Evolutionary conservation across 2,113 vertebrate genomes (phyloP).

Genomic region (Hoplias malabaricus): DNA sequence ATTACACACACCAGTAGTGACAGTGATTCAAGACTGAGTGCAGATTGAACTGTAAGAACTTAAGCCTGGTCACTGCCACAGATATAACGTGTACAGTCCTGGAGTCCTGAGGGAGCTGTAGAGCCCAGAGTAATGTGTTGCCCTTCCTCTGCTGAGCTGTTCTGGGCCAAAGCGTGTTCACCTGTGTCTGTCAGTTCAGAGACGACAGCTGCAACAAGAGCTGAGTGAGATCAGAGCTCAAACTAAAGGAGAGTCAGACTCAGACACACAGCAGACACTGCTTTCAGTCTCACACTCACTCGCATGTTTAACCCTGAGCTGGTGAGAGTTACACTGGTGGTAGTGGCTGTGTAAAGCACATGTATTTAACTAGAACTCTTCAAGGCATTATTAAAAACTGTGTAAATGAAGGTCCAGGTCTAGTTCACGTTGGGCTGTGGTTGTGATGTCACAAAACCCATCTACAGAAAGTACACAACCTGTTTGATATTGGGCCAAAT

Average conservation of each 20-base stretch:
- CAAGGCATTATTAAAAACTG: no score
- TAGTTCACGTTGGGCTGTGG: no score
- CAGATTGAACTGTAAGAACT: neutral
- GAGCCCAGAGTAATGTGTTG: neutral
- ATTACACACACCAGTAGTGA: neutral
- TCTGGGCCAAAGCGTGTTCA: constrained; percentile 33
- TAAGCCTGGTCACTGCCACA: neutral
- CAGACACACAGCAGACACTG: neutral
- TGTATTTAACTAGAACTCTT: no score
- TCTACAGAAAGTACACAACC: no score
- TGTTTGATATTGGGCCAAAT: no score
- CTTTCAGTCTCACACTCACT: neutral
- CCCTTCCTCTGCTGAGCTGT: constrained; percentile 12
- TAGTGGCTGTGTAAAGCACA: no score
- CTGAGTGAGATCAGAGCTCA: constrained; percentile 10
- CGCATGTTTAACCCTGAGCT: neutral
- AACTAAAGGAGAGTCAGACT: constrained; percentile 1
- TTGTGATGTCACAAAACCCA: no score
- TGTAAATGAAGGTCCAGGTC: no score
- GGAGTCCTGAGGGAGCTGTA: neutral
- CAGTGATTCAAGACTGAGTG: neutral
- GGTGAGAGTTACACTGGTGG: no score
- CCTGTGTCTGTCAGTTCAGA: constrained; percentile 50
- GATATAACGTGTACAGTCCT: neutral
- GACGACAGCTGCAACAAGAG: constrained; percentile 45